Conservation (phyloP, 2,797 vertebrate genomes). For the Pantherophis vulpinus region DNA sequence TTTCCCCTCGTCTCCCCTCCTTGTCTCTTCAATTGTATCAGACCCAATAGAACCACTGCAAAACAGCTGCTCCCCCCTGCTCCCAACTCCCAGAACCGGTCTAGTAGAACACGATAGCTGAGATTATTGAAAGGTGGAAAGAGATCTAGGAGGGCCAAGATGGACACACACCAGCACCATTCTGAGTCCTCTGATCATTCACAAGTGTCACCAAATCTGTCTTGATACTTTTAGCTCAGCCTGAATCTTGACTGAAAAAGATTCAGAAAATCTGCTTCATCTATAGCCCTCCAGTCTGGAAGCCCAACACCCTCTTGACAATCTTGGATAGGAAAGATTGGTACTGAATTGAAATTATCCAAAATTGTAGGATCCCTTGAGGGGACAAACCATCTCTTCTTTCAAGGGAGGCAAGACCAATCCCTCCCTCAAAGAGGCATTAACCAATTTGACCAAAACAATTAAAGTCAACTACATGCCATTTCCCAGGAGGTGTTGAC, state of each 20-base stretch:
- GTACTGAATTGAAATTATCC: not conserved
- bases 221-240: not conserved
- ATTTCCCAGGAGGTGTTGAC: not conserved
- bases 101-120: not conserved
- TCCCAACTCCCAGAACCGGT: not conserved
- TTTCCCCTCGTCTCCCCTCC: not conserved
- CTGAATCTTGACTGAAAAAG: not conserved
- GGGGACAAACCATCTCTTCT: not conserved
- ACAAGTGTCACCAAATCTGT: not conserved
- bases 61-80: not conserved
- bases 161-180: not conserved
- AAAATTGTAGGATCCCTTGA: not conserved
- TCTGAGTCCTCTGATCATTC: not conserved
- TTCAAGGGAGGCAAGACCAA: not conserved
- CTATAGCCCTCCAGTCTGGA: not conserved
- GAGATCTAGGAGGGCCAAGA: not conserved
- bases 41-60: not conserved
- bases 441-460: not conserved
- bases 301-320: not conserved
- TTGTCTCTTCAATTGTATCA: not conserved
- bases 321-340: not conserved
- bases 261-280: not conserved
- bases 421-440: not conserved
- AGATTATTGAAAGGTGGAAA: not conserved
- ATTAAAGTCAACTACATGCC: not conserved